Percentiles rank a stretch among this genome's conserved stretches.
phyloP scores from a whole-genome alignment of 2,888 invertebrate genomes.

The Cheiracanthium punctorium region DNA sequence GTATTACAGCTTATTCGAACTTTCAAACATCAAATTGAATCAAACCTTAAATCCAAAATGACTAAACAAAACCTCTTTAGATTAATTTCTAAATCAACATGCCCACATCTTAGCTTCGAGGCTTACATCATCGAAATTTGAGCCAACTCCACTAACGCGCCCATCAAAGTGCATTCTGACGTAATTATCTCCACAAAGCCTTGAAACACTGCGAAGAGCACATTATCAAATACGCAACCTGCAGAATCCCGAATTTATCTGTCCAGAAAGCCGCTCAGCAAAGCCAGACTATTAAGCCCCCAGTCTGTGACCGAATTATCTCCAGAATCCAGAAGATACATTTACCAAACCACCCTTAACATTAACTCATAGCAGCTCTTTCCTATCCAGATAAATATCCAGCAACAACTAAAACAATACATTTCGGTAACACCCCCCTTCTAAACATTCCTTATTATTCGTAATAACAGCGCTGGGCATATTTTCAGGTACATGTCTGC shows the following conservation, averaged over 20 bases:
- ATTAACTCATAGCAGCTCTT: conserved; percentile 1
- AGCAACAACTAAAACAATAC: conserved; percentile 10
- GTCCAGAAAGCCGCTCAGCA: neutral
- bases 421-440: neutral
- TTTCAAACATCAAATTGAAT: too few species aligned
- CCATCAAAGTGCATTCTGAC: too few species aligned
- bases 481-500: conserved; percentile 10
- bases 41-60: too few species aligned
- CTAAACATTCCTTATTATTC: conserved; percentile 16
- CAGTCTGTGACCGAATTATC: neutral
- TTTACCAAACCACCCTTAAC: conserved; percentile 9
- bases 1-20: too few species aligned
- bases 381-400: conserved; percentile 2
- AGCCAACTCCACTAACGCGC: too few species aligned
- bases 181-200: too few species aligned
- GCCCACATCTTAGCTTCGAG: too few species aligned
- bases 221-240: too few species aligned
- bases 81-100: too few species aligned
- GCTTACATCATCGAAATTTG: too few species aligned
- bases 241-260: neutral
- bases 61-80: too few species aligned
- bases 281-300: neutral
- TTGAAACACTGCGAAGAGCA: too few species aligned
- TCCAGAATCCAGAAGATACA: neutral
- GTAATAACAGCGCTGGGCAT: conserved; percentile 10